These are phyloP conservation scores for Danio albolineatus DNA, from an alignment of 2,797 vertebrate genomes.

Conservation along the genomic window DNA sequence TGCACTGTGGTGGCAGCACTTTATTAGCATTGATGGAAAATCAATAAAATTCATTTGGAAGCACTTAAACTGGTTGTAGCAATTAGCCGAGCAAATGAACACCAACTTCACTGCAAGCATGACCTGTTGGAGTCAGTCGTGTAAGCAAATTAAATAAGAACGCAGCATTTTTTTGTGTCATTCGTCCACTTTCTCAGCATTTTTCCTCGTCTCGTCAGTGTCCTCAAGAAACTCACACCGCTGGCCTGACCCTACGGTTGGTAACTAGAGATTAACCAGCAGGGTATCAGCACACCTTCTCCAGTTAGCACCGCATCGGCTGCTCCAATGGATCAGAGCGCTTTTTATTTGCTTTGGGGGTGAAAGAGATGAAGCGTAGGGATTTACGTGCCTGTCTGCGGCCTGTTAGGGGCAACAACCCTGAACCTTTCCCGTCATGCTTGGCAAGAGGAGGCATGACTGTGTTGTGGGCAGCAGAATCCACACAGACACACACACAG, in stretches of 20 bases:
- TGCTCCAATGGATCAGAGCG: neutral
- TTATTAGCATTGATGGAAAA: neutral
- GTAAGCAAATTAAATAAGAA: neutral
- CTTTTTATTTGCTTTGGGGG: neutral
- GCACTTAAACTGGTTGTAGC: neutral
- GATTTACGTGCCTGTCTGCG: conserved; percentile 13
- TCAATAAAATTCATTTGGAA: neutral
- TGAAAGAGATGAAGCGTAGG: conserved; percentile 2
- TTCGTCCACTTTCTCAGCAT: neutral
- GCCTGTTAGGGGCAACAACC: conserved; percentile 16
- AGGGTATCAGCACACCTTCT: conserved; percentile 44
- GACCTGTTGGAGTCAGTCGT: neutral
- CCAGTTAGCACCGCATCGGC: conserved; percentile 22
- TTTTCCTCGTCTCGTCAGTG: neutral
- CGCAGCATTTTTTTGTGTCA: neutral
- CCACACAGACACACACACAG: conserved; percentile 24
- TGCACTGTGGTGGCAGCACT: neutral
- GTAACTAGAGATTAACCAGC: conserved; percentile 35
- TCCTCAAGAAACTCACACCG: conserved; percentile 2
- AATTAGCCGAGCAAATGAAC: neutral
- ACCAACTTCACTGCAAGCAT: neutral
- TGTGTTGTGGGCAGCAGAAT: conserved; percentile 5
- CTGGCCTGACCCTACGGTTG: conserved; percentile 4
- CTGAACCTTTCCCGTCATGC: conserved; percentile 26
- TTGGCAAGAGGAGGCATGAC: conserved; percentile 11